Conservation (phyloP, 2,797 vertebrate genomes). For the Setipinna tenuifilis region DNA sequence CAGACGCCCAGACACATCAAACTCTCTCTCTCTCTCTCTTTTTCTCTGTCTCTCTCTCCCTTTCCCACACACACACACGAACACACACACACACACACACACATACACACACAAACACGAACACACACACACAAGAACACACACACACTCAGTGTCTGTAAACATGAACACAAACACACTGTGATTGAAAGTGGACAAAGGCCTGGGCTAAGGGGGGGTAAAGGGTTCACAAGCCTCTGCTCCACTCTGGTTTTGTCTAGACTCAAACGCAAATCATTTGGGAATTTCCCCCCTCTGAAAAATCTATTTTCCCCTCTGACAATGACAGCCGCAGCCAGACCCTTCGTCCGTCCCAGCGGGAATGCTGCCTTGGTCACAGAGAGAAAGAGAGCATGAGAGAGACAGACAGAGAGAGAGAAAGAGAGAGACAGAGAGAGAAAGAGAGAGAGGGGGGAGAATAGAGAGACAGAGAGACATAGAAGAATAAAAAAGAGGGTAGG, state of each 20-base stretch:
- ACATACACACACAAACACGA: too few species aligned
- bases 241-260: slow-evolving; percentile 50
- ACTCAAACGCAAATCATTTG: slow-evolving; percentile 34
- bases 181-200: slow-evolving; percentile 38
- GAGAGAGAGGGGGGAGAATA: too few species aligned
- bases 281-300: slow-evolving; percentile 49
- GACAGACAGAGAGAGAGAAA: background rate
- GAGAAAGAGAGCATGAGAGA: slow-evolving; percentile 9
- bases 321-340: slow-evolving; percentile 39
- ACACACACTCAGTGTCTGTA: background rate
- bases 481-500: background rate
- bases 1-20: background rate
- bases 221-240: slow-evolving; percentile 41
- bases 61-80: too few species aligned
- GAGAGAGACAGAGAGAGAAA: background rate
- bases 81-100: too few species aligned
- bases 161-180: slow-evolving; percentile 29
- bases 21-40: too few species aligned
- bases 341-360: slow-evolving; percentile 31
- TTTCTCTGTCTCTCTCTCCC: too few species aligned
- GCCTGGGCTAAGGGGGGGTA: slow-evolving; percentile 47
- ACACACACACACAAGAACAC: too few species aligned
- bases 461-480: background rate
- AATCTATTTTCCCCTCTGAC: slow-evolving; percentile 29
- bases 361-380: slow-evolving; percentile 10